A percentile compares a stretch with the other conserved stretches of the same genome.
phyloP scores from a whole-genome alignment of 1,140 invertebrate genomes.

The Calephelis virginiensis region DNA sequence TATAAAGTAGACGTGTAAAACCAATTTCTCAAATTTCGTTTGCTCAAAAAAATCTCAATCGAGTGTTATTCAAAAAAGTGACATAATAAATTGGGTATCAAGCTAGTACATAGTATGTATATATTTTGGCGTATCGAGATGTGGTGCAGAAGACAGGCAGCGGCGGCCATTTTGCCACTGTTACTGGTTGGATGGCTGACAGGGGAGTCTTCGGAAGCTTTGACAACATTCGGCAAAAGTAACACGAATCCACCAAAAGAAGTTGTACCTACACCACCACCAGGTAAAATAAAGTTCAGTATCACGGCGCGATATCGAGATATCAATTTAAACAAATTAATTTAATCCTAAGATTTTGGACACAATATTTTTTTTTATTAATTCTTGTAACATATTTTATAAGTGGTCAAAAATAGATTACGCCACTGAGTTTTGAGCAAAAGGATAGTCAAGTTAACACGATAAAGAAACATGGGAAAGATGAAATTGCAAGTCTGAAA shows the following conservation, averaged over 20 bases:
- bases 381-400: background rate
- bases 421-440: too few species aligned
- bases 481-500: too few species aligned
- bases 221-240: conserved; percentile 85
- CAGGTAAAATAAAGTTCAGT: conserved; percentile 63
- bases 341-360: background rate
- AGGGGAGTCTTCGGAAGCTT: conserved; percentile 77
- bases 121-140: conserved; percentile 61
- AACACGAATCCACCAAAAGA: conserved; percentile 74
- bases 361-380: background rate
- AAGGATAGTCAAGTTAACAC: too few species aligned
- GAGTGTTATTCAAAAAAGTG: conserved; percentile 24
- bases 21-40: background rate
- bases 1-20: background rate
- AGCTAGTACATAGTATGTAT: conserved; percentile 43
- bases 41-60: conserved; percentile 23
- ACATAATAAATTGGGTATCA: conserved; percentile 15
- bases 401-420: too few species aligned
- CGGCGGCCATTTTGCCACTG: conserved; percentile 66
- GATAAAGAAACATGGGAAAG: too few species aligned
- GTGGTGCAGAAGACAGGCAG: conserved; percentile 63
- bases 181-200: conserved; percentile 73
- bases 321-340: background rate
- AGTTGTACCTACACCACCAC: conserved; percentile 75
- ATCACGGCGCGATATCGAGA: background rate